Evolutionary conservation across 2,888 invertebrate species (phyloP).

Genomic region (Lissonota sp.): DNA sequence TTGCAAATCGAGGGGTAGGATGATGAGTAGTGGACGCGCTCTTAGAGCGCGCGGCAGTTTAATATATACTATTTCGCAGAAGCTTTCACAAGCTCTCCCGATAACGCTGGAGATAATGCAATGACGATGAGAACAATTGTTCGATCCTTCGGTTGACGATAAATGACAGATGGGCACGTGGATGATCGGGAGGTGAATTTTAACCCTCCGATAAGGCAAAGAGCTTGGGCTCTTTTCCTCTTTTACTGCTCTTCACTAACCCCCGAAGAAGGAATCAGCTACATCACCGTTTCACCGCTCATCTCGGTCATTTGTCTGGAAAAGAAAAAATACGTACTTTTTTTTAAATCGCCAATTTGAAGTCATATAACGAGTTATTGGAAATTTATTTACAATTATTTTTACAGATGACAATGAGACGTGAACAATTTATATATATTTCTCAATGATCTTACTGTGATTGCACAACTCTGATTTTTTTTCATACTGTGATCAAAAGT

Average conservation of each 20-base stretch:
- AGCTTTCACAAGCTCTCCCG: conserved; percentile 44
- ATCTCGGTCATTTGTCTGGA: conserved; percentile 77
- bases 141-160: conserved; percentile 46
- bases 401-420: no score
- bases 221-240: conserved; percentile 72
- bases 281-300: conserved; percentile 77
- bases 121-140: conserved; percentile 40
- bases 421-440: no score
- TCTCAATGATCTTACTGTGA: no score
- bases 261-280: conserved; percentile 63
- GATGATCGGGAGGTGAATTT: conserved; percentile 67
- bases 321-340: conserved; percentile 32
- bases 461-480: no score
- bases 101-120: conserved; percentile 18
- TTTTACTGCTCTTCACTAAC: conserved; percentile 66
- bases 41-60: conserved; percentile 64
- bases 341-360: background rate
- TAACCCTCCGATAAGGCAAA: conserved; percentile 65
- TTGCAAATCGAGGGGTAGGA: conserved; percentile 66
- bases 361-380: no score
- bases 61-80: conserved; percentile 47
- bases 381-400: no score
- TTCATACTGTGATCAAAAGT: no score
- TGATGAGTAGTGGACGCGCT: conserved; percentile 65
- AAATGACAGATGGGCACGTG: conserved; percentile 63